These are phyloP conservation scores for Eueides isabella DNA, from an alignment of 1,140 invertebrate species.

Conservation along the genomic window DNA sequence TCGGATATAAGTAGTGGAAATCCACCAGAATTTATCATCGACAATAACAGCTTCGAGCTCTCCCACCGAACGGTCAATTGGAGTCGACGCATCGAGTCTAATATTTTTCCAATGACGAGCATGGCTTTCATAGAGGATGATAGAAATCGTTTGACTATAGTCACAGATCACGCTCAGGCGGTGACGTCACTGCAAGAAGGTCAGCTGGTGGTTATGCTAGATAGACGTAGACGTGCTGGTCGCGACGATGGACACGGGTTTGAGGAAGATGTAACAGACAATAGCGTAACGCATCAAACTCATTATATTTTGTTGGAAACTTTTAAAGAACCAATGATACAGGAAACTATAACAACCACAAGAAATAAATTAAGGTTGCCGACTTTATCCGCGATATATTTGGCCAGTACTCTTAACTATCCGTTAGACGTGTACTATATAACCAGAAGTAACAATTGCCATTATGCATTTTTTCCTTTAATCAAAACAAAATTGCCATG, in stretches of 20 bases:
- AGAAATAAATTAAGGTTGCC: constrained; percentile 63
- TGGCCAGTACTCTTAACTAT: constrained; percentile 89
- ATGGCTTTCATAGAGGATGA: constrained; percentile 92
- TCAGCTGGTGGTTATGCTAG: constrained; percentile 93
- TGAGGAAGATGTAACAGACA: constrained; percentile 95
- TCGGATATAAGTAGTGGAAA: constrained; percentile 88
- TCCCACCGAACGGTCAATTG: constrained; percentile 56
- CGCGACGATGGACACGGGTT: constrained; percentile 94
- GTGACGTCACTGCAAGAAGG: constrained; percentile 91
- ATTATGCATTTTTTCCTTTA: constrained; percentile 63
- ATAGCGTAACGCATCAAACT: constrained; percentile 88
- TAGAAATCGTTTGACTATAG: constrained; percentile 86
- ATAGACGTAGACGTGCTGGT: constrained; percentile 89
- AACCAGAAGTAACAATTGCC: constrained; percentile 77
- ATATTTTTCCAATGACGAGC: constrained; percentile 94
- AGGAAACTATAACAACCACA: constrained; percentile 41
- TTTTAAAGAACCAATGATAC: constrained; percentile 55
- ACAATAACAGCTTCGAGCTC: constrained; percentile 93
- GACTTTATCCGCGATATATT: constrained; percentile 87
- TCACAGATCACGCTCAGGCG: constrained; percentile 93
- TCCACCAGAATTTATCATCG: constrained; percentile 90
- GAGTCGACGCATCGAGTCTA: constrained; percentile 87
- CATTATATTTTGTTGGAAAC: constrained; percentile 93
- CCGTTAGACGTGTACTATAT: constrained; percentile 88
- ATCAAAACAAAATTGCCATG: constrained; percentile 64